Base-by-base conservation (phyloP, 2,113 vertebrate species). In the Elephas maximus region DNA sequence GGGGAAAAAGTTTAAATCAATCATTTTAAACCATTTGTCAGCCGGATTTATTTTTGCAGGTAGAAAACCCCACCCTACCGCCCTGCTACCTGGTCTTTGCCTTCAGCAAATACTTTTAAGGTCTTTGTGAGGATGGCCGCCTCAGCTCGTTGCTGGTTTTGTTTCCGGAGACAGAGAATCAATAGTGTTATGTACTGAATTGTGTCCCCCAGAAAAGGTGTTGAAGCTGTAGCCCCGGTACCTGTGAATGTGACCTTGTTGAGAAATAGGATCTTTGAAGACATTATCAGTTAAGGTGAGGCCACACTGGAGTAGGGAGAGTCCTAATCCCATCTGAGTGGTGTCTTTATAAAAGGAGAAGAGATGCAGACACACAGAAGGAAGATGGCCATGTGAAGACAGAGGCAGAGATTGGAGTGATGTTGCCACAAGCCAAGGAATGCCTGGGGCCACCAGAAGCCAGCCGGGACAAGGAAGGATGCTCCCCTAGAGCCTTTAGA, bases 21-120 rank as follows among this genome's bases (percentile, higher is more conserved):
- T 94, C 95, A 91, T 48, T 82, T 74, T 51, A 7, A 94, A 91
- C 90, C 28, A n/a, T 96, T 94, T 96, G 73, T 88, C 97, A 65
- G 84, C 0, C 30, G 95, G 33, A 45, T 71, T 93, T 84, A 1
- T 62, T 65, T 28, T 12, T 28, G 45, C 79, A 3, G 6, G 4
- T 41, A 41, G 63, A 48, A 44, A 82, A 57, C 45, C 48, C 8
- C 5, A 48, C 77, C 93, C 0, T 2, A 8, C 44, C 17, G 26
- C 45, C 18, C 8, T 4, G 4, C 6, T 3, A 63, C 76, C n/a
- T 9, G 28, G 84, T 23, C 88, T 73, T 57, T 44, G 88, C 80
- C 80, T 12, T 63, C 23, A 33, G 63, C 67, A 24, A 48, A 37
- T 1, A 0, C 7, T 30, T 48, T 74, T 65, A 44, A 26, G 71